Conservation (phyloP, 92 coral and sea anemone species). For the Porites cylindrica region DNA sequence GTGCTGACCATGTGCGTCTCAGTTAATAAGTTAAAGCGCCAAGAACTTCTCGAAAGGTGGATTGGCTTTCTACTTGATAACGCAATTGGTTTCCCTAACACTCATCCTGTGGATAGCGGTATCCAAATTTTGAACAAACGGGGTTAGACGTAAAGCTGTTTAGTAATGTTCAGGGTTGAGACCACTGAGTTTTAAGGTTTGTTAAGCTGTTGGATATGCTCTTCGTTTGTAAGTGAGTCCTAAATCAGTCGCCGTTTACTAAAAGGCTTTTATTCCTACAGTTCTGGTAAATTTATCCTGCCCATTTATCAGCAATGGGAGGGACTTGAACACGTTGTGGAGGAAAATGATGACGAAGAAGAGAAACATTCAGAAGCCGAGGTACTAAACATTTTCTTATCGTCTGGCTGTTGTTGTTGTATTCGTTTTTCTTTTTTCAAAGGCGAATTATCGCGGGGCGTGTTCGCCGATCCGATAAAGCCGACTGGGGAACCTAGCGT, state of each 20-base stretch:
- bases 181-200: neutral
- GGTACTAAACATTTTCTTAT: constrained; percentile 19
- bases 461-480: too few relatives aligned
- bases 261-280: constrained; percentile 18
- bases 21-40: too few relatives aligned
- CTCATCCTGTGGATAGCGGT: too few relatives aligned
- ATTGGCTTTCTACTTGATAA: too few relatives aligned
- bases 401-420: neutral
- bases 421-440: neutral
- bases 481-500: too few relatives aligned
- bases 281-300: constrained; percentile 80
- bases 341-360: constrained; percentile 60
- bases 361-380: constrained; percentile 70
- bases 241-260: neutral
- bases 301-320: constrained; percentile 93
- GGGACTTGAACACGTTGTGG: constrained; percentile 73
- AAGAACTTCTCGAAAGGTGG: too few relatives aligned
- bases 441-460: neutral
- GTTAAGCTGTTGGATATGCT: neutral
- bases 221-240: neutral
- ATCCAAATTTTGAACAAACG: too few relatives aligned
- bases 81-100: too few relatives aligned
- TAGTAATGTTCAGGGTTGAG: too few relatives aligned
- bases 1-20: too few relatives aligned
- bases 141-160: too few relatives aligned